A percentile compares a stretch with the other conserved stretches of the same genome.
Conservation (phyloP, 2,113 vertebrate species). For the Herpailurus yagouaroundi region DNA sequence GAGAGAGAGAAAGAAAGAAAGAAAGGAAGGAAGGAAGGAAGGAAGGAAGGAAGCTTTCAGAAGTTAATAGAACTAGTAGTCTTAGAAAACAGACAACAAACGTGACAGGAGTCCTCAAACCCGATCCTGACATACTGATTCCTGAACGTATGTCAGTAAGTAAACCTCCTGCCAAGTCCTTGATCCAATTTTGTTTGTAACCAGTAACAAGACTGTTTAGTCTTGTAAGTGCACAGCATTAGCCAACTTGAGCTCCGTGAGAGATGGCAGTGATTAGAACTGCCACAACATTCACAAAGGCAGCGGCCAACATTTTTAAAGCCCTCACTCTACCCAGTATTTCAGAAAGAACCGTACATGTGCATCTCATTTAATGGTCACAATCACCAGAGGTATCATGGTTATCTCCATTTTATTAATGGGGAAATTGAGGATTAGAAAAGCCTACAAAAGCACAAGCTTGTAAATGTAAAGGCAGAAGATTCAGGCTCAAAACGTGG, state of each 20-base stretch:
- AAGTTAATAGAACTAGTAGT: background rate
- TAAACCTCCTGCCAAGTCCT: background rate
- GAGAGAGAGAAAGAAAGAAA: no score
- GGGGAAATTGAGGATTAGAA: background rate
- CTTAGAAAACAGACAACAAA: background rate
- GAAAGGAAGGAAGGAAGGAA: fast-evolving
- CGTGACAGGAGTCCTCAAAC: background rate
- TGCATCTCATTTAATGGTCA: background rate
- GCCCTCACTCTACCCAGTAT: background rate
- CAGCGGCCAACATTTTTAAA: background rate
- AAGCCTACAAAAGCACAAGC: background rate
- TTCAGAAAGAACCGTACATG: background rate
- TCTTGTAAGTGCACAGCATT: background rate
- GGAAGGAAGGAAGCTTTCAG: background rate
- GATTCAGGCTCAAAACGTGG: background rate
- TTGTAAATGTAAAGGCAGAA: background rate
- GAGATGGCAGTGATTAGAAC: background rate
- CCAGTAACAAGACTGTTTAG: background rate
- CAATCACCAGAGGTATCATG: background rate
- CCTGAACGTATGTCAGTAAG: background rate
- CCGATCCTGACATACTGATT: background rate
- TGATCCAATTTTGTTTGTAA: background rate
- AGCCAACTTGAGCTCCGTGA: background rate
- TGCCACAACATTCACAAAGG: background rate
- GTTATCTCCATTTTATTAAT: background rate